Evolutionary conservation across 1,140 invertebrate genomes (phyloP).

Genomic region (Diplogasteroides magnus): DNA sequence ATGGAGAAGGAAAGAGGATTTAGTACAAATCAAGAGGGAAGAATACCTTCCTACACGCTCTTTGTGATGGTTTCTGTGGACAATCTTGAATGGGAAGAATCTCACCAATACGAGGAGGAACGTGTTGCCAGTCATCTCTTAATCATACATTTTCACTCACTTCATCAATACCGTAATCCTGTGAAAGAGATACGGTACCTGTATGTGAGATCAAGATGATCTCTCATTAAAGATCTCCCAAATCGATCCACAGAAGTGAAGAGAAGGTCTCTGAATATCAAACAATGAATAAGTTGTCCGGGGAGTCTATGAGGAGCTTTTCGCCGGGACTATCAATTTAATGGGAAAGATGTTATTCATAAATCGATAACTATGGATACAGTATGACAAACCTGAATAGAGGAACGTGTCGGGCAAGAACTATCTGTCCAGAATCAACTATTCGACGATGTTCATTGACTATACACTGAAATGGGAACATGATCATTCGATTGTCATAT

Average conservation of each 20-base stretch:
- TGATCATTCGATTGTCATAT: too few relatives aligned
- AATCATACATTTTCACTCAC: too few relatives aligned
- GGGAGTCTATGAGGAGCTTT: not conserved
- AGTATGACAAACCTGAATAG: constrained; percentile 21
- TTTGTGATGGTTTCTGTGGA: constrained; percentile 19
- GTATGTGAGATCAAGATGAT: constrained; percentile 22
- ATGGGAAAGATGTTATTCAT: too few relatives aligned
- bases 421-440: constrained; percentile 13
- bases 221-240: constrained; percentile 25
- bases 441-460: constrained; percentile 34
- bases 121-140: constrained; percentile 8
- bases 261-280: constrained; percentile 30
- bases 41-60: constrained; percentile 37
- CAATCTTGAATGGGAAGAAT: constrained; percentile 30
- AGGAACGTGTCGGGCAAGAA: constrained; percentile 26
- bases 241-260: constrained; percentile 31
- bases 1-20: constrained; percentile 11
- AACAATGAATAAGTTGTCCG: not conserved
- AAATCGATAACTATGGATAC: not conserved
- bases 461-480: constrained; percentile 26
- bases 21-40: constrained; percentile 34
- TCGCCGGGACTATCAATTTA: not conserved
- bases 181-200: too few relatives aligned
- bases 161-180: too few relatives aligned
- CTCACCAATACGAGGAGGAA: constrained; percentile 29